Percentiles rank a stretch among this genome's conserved stretches.
Evolutionary conservation across 2,888 invertebrate species (phyloP).

Genomic region (Lasioglossum zephyrum): DNA sequence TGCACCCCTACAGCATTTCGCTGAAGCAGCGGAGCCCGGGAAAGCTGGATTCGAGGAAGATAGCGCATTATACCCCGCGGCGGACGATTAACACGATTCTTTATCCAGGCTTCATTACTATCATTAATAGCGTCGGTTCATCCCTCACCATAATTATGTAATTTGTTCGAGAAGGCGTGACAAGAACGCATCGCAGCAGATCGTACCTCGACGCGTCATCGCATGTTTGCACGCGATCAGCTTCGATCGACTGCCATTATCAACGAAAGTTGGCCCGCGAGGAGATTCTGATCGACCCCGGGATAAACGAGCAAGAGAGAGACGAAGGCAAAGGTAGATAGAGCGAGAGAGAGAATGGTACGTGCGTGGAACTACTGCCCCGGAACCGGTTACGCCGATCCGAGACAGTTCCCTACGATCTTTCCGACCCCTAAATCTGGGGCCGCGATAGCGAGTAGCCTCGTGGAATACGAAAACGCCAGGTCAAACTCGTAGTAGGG

Average conservation of each 20-base stretch:
- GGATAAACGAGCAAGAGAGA: conserved; percentile 7
- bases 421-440: conserved; percentile 35
- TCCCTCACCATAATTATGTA: background rate
- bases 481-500: background rate
- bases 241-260: background rate
- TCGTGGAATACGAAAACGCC: conserved; percentile 45
- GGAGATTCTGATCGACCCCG: conserved; percentile 18
- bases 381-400: conserved; percentile 36
- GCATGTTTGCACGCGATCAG: conserved; percentile 18
- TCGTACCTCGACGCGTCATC: background rate
- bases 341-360: background rate
- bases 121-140: background rate
- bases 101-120: background rate
- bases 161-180: conserved; percentile 6
- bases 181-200: background rate
- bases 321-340: background rate
- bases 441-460: conserved; percentile 18
- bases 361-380: conserved; percentile 13
- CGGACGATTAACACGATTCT: conserved; percentile 8
- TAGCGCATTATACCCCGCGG: background rate
- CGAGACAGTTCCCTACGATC: conserved; percentile 21
- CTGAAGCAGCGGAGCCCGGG: background rate
- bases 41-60: background rate
- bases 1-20: background rate
- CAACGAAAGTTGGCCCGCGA: background rate